Conservation (phyloP, 2,888 invertebrate genomes). For the Charanyca ferruginea region DNA sequence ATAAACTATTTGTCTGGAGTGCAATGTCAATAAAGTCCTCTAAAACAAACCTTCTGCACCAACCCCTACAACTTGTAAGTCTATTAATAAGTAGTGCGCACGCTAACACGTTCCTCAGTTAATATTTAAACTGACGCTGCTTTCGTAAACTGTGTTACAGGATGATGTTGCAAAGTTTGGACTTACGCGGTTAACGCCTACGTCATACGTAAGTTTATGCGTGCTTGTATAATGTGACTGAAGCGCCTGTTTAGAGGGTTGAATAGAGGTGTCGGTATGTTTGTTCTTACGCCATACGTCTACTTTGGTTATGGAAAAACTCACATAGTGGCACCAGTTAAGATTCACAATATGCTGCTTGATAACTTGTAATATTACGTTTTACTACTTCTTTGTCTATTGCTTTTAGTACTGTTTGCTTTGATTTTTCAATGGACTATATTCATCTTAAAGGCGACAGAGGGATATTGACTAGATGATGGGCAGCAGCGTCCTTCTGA, state of each 20-base stretch:
- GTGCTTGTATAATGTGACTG: slow-evolving; percentile 4
- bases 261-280: not conserved
- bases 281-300: not conserved
- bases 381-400: too few relatives aligned
- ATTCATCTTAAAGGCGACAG: too few relatives aligned
- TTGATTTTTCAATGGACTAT: too few relatives aligned
- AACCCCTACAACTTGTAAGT: not conserved
- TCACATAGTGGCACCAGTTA: too few relatives aligned
- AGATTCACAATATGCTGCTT: too few relatives aligned
- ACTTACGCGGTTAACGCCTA: slow-evolving; percentile 40
- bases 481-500: too few relatives aligned
- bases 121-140: slow-evolving; percentile 52
- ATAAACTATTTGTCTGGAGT: too few relatives aligned
- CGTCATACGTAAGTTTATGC: not conserved
- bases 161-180: slow-evolving; percentile 45
- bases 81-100: slow-evolving; percentile 50
- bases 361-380: too few relatives aligned
- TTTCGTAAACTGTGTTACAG: slow-evolving; percentile 30
- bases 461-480: too few relatives aligned
- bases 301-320: too few relatives aligned
- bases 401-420: too few relatives aligned
- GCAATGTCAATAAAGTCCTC: not conserved
- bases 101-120: slow-evolving; percentile 47
- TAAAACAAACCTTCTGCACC: slow-evolving; percentile 25
- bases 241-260: not conserved